A percentile compares a stretch with the other conserved stretches of the same genome.
Evolutionary conservation across 2,888 invertebrate genomes (phyloP).

Genomic region (Dolomedes plantarius): DNA sequence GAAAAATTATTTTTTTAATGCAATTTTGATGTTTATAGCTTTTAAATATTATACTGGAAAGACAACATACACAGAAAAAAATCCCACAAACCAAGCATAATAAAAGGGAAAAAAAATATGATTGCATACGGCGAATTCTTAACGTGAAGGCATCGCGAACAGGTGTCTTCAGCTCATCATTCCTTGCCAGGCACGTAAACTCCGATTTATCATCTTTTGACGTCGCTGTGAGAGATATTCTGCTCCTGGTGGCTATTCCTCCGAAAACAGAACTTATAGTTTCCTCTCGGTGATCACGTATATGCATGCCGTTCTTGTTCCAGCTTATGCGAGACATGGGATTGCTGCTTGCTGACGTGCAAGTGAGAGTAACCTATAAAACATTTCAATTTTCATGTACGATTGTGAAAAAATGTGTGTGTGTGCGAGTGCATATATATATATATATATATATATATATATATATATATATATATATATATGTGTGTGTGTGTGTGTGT

Average conservation of each 20-base stretch:
- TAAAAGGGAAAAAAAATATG: no score
- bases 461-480: no score
- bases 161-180: constrained; percentile 87
- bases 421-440: no score
- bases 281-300: constrained; percentile 82
- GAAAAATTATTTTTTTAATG: no score
- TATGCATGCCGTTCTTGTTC: constrained; percentile 91
- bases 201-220: constrained; percentile 88
- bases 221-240: constrained; percentile 60
- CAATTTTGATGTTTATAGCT: no score
- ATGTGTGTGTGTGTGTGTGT: no score
- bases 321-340: constrained; percentile 90
- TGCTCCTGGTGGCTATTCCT: constrained; percentile 84
- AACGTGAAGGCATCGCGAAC: constrained; percentile 90
- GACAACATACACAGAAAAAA: no score
- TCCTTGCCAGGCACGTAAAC: constrained; percentile 94
- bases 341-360: constrained; percentile 93
- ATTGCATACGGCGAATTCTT: constrained; percentile 82
- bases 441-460: no score
- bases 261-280: constrained; percentile 82
- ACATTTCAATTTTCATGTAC: no score
- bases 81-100: no score
- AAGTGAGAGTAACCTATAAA: constrained; percentile 76
- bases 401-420: no score
- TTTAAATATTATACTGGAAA: no score